A percentile compares a stretch with the other conserved stretches of the same genome.
Conservation (phyloP, 2,113 vertebrate genomes). For the Phrynosoma platyrhinos region DNA sequence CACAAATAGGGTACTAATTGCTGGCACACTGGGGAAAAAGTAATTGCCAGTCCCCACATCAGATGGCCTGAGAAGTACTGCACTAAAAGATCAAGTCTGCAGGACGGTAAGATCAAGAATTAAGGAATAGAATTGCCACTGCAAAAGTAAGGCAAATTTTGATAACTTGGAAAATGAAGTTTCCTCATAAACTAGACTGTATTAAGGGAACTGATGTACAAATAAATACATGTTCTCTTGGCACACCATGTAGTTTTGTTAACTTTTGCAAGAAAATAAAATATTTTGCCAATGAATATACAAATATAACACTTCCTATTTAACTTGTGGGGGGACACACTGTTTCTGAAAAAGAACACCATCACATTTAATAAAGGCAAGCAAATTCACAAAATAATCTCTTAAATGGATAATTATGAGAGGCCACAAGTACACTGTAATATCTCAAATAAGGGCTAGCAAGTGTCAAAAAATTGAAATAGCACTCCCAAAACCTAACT, state of each 20-base stretch:
- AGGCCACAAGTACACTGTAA: not conserved
- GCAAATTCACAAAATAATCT: not conserved
- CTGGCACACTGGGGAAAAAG: no score
- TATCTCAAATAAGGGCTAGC: not conserved
- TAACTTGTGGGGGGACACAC: not conserved
- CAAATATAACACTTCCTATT: not conserved
- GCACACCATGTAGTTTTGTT: not conserved
- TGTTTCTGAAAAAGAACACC: not conserved
- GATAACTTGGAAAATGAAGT: not conserved
- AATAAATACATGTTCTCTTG: not conserved
- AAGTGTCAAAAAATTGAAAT: no score
- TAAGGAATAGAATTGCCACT: not conserved
- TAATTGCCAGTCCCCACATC: no score
- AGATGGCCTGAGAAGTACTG: no score
- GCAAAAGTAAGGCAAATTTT: conserved; percentile 1
- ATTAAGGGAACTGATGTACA: not conserved
- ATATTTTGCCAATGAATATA: not conserved
- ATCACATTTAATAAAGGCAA: not conserved
- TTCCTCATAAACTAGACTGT: not conserved
- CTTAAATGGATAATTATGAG: rapidly evolving
- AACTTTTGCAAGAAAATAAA: not conserved
- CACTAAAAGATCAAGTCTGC: not conserved
- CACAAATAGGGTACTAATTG: no score
- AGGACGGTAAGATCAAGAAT: not conserved
- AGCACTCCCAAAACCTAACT: no score